phyloP scores from a whole-genome alignment of 2,888 invertebrate genomes.

The Notodonta ziczac region DNA sequence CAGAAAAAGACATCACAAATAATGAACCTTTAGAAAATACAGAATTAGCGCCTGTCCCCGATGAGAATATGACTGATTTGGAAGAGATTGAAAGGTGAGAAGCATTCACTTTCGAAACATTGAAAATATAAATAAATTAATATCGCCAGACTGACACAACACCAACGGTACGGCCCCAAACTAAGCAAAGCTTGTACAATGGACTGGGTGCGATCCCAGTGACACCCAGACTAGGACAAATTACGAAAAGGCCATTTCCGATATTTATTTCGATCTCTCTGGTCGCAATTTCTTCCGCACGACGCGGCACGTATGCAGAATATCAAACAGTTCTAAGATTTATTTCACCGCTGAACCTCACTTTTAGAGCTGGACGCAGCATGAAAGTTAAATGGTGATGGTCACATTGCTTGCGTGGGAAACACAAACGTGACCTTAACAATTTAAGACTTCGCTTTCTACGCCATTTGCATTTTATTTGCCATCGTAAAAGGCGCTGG shows the following conservation, averaged over 20 bases:
- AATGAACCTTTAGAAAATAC: conserved; percentile 79
- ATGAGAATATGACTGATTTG: conserved; percentile 76
- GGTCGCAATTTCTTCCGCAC: conserved; percentile 17
- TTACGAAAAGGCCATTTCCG: too few species aligned
- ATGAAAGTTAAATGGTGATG: conserved; percentile 24
- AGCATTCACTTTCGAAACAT: neutral
- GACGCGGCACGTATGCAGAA: conserved; percentile 20
- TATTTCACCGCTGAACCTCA: conserved; percentile 23
- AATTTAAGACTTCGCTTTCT: conserved; percentile 14
- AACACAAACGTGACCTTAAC: conserved; percentile 24
- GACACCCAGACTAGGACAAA: too few species aligned
- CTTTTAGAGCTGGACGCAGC: conserved; percentile 20
- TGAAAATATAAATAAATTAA: too few species aligned
- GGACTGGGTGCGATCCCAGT: too few species aligned
- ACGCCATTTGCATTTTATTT: conserved; percentile 22
- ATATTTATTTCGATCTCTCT: too few species aligned
- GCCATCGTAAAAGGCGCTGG: neutral
- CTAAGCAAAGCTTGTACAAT: too few species aligned
- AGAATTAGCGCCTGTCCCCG: conserved; percentile 75
- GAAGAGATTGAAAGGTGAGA: conserved; percentile 79
- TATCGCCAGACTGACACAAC: too few species aligned
- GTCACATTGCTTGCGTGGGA: conserved; percentile 30
- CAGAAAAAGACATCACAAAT: conserved; percentile 82
- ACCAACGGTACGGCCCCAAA: too few species aligned
- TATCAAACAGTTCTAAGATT: conserved; percentile 26